Conservation (phyloP, 1,140 invertebrate genomes). For the Eufriesea mexicana region DNA sequence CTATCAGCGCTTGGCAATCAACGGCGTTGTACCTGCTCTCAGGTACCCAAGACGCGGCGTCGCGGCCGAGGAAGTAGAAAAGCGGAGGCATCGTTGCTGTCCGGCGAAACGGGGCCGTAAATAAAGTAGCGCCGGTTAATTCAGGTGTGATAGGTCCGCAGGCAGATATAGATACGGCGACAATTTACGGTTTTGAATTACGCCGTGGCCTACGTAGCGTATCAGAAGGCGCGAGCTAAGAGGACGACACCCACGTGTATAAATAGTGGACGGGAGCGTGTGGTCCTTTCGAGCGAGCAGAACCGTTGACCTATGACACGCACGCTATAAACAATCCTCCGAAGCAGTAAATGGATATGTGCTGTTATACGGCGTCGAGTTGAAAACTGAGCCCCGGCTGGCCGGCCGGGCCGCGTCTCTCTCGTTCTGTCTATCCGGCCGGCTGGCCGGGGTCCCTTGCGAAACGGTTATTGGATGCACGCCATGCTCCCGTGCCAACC, state of each 20-base stretch:
- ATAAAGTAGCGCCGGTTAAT: constrained; percentile 29
- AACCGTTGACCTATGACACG: constrained; percentile 68
- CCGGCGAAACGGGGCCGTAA: constrained; percentile 17
- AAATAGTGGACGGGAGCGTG: constrained; percentile 48
- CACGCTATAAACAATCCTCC: constrained; percentile 71
- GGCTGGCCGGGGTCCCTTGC: constrained; percentile 37
- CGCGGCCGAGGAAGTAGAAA: not conserved
- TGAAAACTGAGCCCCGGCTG: constrained; percentile 63
- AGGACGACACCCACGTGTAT: constrained; percentile 41
- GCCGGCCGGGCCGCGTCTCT: not conserved
- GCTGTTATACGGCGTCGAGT: constrained; percentile 66
- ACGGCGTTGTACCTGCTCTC: not conserved
- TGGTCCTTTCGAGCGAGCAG: constrained; percentile 42
- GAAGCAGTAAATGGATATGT: constrained; percentile 70
- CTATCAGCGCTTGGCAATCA: not conserved
- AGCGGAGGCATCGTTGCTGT: constrained; percentile 13
- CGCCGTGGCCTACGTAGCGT: not conserved
- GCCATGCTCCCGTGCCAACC: constrained; percentile 65
- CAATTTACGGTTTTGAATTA: constrained; percentile 45
- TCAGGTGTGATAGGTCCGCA: constrained; percentile 29
- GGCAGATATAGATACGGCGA: constrained; percentile 38
- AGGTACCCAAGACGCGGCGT: too few relatives aligned
- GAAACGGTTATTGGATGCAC: constrained; percentile 68
- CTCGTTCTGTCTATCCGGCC: not conserved
- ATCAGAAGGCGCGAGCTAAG: constrained; percentile 24